These are phyloP conservation scores for Spheniscus humboldti DNA, from an alignment of 2,797 vertebrate genomes.

Conservation along the genomic window DNA sequence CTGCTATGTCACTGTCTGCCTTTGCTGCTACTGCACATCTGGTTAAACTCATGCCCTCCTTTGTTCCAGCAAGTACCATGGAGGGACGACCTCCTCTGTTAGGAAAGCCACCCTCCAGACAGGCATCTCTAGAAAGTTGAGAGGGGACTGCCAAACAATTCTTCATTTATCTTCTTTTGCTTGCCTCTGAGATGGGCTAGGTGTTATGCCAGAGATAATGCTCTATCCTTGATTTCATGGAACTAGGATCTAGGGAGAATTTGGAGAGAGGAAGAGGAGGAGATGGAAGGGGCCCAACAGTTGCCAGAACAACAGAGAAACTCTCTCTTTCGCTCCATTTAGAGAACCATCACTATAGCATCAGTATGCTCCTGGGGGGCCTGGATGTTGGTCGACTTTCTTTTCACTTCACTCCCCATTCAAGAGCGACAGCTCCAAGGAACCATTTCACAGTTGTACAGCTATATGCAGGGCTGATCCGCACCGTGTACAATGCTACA, in stretches of 20 bases:
- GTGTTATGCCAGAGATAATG: not conserved
- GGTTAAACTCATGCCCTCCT: not conserved
- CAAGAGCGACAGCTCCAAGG: not conserved
- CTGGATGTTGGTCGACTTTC: not conserved
- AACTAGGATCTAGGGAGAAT: not conserved
- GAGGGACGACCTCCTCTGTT: not conserved
- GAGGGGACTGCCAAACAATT: not conserved
- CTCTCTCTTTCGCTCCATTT: not conserved
- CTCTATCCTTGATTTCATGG: not conserved
- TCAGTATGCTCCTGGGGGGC: no score
- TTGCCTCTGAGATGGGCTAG: not conserved
- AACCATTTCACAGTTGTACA: not conserved
- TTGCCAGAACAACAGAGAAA: not conserved
- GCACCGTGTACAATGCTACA: not conserved
- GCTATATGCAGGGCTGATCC: not conserved
- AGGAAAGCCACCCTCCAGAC: not conserved
- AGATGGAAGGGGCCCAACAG: no score
- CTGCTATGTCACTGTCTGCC: not conserved
- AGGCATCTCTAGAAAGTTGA: not conserved
- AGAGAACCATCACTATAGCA: not conserved
- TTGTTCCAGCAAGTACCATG: rapidly evolving
- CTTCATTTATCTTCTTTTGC: not conserved
- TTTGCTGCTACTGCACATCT: not conserved
- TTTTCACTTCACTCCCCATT: not conserved
- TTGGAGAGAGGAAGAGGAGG: not conserved